Evolutionary conservation across 2,888 invertebrate genomes (phyloP).

Genomic region (Agrochola circellaris): DNA sequence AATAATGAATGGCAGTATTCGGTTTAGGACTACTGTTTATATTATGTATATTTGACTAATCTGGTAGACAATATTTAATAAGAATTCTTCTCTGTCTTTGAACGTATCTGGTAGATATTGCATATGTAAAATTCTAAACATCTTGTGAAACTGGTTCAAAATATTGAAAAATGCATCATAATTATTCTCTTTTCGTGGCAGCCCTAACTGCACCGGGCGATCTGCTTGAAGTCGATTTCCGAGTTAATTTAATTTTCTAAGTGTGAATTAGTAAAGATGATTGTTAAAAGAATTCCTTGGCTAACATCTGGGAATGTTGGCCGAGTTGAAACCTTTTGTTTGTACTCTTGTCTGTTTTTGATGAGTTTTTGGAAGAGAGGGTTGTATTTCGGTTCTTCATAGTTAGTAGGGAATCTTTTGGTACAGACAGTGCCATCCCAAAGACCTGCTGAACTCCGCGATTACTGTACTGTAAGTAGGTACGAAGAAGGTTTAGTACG

Average conservation of each 20-base stretch:
- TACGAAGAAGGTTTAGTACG: too few species aligned
- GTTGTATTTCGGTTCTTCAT: not conserved
- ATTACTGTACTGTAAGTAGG: too few species aligned
- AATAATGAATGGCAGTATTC: not conserved
- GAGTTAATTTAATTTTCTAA: conserved; percentile 73
- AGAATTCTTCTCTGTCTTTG: not conserved
- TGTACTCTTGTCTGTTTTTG: conserved; percentile 37
- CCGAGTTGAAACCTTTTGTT: conserved; percentile 43
- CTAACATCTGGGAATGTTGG: conserved; percentile 68
- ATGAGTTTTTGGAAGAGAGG: conserved; percentile 16
- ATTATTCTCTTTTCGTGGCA: conserved; percentile 20
- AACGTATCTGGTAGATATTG: not conserved
- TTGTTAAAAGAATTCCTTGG: conserved; percentile 66
- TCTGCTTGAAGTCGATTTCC: conserved; percentile 69
- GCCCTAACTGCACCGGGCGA: conserved; percentile 52
- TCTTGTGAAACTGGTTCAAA: not conserved
- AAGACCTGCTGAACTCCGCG: too few species aligned
- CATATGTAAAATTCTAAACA: too few species aligned
- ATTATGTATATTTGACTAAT: not conserved
- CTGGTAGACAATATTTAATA: not conserved
- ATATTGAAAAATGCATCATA: not conserved
- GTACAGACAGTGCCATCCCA: not conserved
- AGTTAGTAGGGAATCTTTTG: not conserved
- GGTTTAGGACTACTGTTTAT: not conserved
- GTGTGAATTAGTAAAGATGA: conserved; percentile 73